Percentiles rank a stretch among this genome's conserved stretches.
Evolutionary conservation across 1,140 invertebrate genomes (phyloP).

Genomic region (Psilanteris sp.): DNA sequence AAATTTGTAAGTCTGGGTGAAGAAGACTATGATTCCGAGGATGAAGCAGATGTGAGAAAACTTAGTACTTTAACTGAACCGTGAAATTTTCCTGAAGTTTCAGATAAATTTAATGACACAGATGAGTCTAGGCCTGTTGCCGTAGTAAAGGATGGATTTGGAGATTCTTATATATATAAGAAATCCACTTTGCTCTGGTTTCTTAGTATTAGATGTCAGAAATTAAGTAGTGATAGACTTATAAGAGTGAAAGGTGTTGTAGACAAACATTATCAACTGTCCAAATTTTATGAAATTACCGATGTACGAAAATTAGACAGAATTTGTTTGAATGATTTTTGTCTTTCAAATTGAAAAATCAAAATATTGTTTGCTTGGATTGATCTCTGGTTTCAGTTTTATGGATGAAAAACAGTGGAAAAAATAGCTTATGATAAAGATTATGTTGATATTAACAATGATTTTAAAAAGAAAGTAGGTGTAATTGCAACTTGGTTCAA

Average conservation of each 20-base stretch:
- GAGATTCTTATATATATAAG: neutral
- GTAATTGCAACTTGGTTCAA: neutral
- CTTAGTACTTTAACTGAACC: neutral
- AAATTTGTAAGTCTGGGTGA: conserved; percentile 1
- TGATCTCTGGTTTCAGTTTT: neutral
- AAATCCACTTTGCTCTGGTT: conserved; percentile 6
- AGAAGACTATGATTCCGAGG: conserved; percentile 6
- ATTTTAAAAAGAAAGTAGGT: neutral
- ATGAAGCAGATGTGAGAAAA: neutral
- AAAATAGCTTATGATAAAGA: neutral
- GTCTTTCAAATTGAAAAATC: neutral
- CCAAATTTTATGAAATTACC: neutral
- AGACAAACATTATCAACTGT: neutral
- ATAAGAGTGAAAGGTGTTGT: neutral
- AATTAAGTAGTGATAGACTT: conserved; percentile 1
- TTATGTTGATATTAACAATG: neutral
- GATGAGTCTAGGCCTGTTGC: neutral
- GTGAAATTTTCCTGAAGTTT: neutral
- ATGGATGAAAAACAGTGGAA: conserved; percentile 1
- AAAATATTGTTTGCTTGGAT: neutral
- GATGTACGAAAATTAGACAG: neutral
- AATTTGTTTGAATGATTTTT: neutral
- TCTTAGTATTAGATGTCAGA: neutral
- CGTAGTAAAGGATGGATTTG: conserved; percentile 1
- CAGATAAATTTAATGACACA: neutral